Conservation (phyloP, 2,888 invertebrate species). For the Germaria angustata region DNA sequence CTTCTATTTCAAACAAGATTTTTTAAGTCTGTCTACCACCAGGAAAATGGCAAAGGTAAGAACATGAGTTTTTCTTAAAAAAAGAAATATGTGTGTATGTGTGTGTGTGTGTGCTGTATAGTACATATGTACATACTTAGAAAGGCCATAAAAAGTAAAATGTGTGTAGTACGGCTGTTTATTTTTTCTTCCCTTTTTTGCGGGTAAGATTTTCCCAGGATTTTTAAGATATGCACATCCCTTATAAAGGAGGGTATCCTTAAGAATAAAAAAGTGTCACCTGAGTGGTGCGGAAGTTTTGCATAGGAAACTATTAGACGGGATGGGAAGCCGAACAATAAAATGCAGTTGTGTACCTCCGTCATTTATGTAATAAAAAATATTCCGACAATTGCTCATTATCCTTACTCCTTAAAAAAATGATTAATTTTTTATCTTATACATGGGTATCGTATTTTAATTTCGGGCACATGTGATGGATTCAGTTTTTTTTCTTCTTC, state of each 20-base stretch:
- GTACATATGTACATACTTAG: background rate
- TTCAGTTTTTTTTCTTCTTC: background rate
- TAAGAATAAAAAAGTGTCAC: constrained; percentile 70
- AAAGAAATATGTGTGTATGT: background rate
- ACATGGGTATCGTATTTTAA: constrained; percentile 67
- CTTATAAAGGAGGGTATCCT: constrained; percentile 65
- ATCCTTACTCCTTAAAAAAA: constrained; percentile 63
- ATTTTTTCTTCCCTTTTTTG: constrained; percentile 60
- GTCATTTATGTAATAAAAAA: constrained; percentile 19
- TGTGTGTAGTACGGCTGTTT: constrained; percentile 20
- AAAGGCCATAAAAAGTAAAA: constrained; percentile 67
- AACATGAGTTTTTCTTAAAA: constrained; percentile 63
- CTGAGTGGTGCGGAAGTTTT: constrained; percentile 69
- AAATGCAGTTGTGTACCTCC: constrained; percentile 61
- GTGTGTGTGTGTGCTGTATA: background rate
- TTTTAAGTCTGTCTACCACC: constrained; percentile 34
- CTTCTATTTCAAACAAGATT: constrained; percentile 12
- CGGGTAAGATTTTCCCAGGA: constrained; percentile 79
- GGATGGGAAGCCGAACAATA: constrained; percentile 66
- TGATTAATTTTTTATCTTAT: constrained; percentile 67
- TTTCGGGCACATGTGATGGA: constrained; percentile 54
- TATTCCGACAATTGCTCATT: constrained; percentile 65
- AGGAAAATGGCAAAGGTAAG: constrained; percentile 55
- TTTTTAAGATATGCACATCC: constrained; percentile 53
- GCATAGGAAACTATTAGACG: constrained; percentile 66